Conservation (phyloP, 2,113 vertebrate genomes). For the Centropristis striata region DNA sequence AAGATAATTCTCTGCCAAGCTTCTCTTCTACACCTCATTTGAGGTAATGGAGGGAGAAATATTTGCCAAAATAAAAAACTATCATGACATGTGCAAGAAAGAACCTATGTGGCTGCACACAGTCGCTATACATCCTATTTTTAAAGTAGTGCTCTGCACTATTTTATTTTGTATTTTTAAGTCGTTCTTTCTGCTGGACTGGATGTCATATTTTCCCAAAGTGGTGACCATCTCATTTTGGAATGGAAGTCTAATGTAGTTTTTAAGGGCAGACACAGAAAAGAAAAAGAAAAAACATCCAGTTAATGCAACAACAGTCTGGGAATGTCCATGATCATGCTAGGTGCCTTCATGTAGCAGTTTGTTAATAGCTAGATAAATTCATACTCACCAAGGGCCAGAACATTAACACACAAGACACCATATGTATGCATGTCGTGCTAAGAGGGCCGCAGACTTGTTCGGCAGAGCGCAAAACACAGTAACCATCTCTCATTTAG, state of each 20-base stretch:
- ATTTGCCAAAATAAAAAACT: not conserved
- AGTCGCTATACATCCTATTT: not conserved
- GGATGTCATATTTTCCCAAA: not conserved
- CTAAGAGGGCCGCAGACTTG: slow-evolving; percentile 27
- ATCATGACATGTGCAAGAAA: not conserved
- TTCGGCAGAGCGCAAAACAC: slow-evolving; percentile 8
- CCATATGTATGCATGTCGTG: slow-evolving; percentile 23
- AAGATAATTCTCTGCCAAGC: not conserved
- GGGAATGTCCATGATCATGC: slow-evolving; percentile 39
- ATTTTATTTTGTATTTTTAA: too few species aligned
- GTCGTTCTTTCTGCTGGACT: slow-evolving; percentile 1
- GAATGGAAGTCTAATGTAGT: not conserved
- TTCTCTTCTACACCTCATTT: not conserved
- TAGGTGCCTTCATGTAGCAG: slow-evolving; percentile 11
- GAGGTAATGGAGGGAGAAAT: not conserved
- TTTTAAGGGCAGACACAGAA: not conserved
- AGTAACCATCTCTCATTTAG: slow-evolving; percentile 5
- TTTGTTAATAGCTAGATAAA: not conserved
- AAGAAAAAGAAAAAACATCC: not conserved
- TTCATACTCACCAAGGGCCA: slow-evolving; percentile 12
- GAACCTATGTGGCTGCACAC: not conserved
- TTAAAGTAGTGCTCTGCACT: not conserved
- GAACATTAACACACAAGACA: slow-evolving; percentile 17
- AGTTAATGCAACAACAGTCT: slow-evolving; percentile 33
- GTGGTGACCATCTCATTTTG: not conserved